Evolutionary conservation across 2,797 vertebrate genomes (phyloP), one percentile per base, ranked within the genome.

Genomic region (Thalassophryne amazonica): DNA sequence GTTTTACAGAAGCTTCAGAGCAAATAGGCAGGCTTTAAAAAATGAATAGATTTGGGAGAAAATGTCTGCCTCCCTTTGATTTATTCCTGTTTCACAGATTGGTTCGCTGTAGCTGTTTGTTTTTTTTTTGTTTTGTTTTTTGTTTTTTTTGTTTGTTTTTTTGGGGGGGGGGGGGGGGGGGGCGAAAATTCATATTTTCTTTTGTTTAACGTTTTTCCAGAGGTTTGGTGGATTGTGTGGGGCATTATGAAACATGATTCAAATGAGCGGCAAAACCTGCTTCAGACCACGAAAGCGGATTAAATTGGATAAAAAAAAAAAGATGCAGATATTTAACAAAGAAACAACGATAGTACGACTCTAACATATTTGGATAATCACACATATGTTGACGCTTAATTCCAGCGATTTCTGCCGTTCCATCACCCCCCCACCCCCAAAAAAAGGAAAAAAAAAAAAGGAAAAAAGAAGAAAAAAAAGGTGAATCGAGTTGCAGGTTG

Each of bases 321-420:
- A 64, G 25, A 63, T 13, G n/a, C n/a, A 62, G 52, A 39, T 21
- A 21, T 41, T 41, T 23, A 4, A 28, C 15, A 16, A 45, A 60
- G 13, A 48, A 62, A 28, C 15, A 16, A 45, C 60, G 13, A 48
- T 62, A 60, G 25, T 32, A 11, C 14, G 32, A 58, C 39, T 49
- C 2, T 15, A 13, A 40, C 11, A 23, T 5, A 22, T 81, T 76
- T 61, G 56, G 49, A 54, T 41, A 23, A 46, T 60, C 45, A 60
- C 50, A 36, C 40, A 41, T n/a, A 22, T 54, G 55, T 38, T 47
- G 45, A 20, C 16, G 32, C 47, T 61, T 32, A 75, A 82, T 80
- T 81, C 49, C 64, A 76, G 74, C 77, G 77, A 76, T 83, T 82
- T 82, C 61, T 78, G 56, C 67, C 63, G 33, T 60, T 60, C 61